These are phyloP conservation scores for Trachemys scripta DNA, from an alignment of 2,113 vertebrate species.

Conservation along the genomic window DNA sequence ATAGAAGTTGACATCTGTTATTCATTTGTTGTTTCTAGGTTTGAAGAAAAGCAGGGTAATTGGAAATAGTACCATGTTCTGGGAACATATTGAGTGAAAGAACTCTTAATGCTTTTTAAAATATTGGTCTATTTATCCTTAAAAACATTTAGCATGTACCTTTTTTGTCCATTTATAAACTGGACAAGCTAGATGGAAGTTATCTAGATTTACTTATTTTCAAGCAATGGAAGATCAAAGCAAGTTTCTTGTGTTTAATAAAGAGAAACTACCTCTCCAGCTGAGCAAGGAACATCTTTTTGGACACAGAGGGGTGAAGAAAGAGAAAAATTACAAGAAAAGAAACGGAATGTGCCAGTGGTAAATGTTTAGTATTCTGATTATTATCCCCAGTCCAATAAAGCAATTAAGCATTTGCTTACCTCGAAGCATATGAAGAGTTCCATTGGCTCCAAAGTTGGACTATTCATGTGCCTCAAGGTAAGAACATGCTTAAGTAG, in stretches of 20 bases:
- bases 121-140: constrained; percentile 70
- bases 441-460: neutral
- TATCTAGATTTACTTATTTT: constrained; percentile 63
- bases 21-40: constrained; percentile 80
- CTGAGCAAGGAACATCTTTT: constrained; percentile 2
- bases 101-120: constrained; percentile 68
- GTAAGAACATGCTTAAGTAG: neutral
- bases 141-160: constrained; percentile 66
- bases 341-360: neutral
- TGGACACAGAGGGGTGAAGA: neutral
- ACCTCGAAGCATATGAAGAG: neutral
- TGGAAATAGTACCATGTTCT: constrained; percentile 80
- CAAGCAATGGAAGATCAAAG: constrained; percentile 74
- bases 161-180: constrained; percentile 74
- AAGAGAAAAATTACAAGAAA: neutral
- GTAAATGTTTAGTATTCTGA: neutral
- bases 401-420: neutral
- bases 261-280: neutral
- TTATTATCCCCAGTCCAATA: neutral
- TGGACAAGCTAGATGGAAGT: constrained; percentile 51
- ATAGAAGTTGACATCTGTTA: constrained; percentile 82
- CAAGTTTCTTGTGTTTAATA: constrained; percentile 28
- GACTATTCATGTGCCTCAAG: neutral
- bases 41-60: constrained; percentile 79
- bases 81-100: constrained; percentile 79